Base-by-base conservation (phyloP, 2,797 vertebrate species). In the Hydrocynus forskahlii region DNA sequence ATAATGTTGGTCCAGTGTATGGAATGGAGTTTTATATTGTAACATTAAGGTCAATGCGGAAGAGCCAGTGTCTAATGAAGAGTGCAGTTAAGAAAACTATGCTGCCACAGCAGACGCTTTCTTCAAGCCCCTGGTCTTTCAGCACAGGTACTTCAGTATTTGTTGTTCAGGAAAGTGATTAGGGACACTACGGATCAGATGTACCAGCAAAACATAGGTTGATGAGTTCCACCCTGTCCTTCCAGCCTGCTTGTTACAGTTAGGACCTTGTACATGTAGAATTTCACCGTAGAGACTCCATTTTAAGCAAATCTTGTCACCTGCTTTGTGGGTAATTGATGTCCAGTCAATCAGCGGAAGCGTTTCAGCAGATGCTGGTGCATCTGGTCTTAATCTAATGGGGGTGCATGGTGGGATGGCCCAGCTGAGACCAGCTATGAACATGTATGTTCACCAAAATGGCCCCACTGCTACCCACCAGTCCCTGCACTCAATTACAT, bases 301-400 rank as follows among this genome's bases (percentile, higher is more conserved):
- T 6, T 70, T 80, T 78, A 59, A 87, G 89, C 86, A 84, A 84
- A 84, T 86, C 85, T 89, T 91, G 88, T 90, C 92, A 90, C 89
- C 86, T 94, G 87, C 85, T 88, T 91, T 88, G 80, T 86, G 88
- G 91, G 89, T 88, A 83, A 87, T 92, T 93, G 91, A 91, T 76
- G 83, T 88, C 90, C 92, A 92, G 91, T 94, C 92, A 94, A 91
- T 94, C 93, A 92, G 89, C 82, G 40, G 80, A 78, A 84, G 87
- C 78, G 12, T 91, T 87, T 83, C 86, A 79, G 89, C 94, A 95
- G 93, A 94, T 95, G 95, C 90, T 89, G 81, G 84, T 86, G 88
- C 81, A 75, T 86, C 80, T 84, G 84, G 85, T 88, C 62, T 89
- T 88, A 85, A 86, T 84, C 89, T 90, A 91, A 92, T 91, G 88